Evolutionary conservation across 2,888 invertebrate species (phyloP), one percentile per base, ranked within the genome.

Genomic region (Erebia aethiops): DNA sequence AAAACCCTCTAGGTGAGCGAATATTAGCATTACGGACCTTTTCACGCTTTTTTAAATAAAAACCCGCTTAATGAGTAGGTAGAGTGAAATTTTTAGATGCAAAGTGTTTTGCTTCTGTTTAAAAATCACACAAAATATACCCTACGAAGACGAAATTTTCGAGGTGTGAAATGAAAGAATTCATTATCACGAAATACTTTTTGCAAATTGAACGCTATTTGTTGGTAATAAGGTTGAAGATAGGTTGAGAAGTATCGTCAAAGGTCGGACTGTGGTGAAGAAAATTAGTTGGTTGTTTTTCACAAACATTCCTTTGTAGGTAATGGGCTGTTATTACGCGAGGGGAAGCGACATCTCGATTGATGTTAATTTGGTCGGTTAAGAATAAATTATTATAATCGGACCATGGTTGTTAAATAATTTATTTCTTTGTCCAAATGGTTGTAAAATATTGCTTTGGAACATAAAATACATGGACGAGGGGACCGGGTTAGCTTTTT

Each of bases 141-240:
- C 58, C 49, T 66, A 69, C 13, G 43, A 26, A 16, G 54, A 72
- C 52, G 60, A 49, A 74, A 75, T 74, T 74, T 73, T 56, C 69
- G 70, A 77, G 74, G 76, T 77, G 75, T 76, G 72, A 77, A 77
- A 74, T 74, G 69, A 68, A 71, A 70, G 77, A 73, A 75, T 72
- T 76, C 74, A 75, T 77, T 77, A 77, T 74, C 70, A 64, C 64
- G 61, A 26, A 0, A 68, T 13, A 10, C 16, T 4, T 1, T 21
- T 61, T 63, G 18, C 4, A 8, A 66, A 54, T 54, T 41, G 18
- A 60, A 56, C 43, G 63, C n/a, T 69, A 62, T 58, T 10, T 1
- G 16, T 13, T 10, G 9, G 43, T 4, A 0, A 13, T 67, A 72
- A 56, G 46, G 67, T 69, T 14, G n/a, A 72, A 51, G 51, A 49